Evolutionary conservation across 2,888 invertebrate species (phyloP).

Genomic region (Cataglyphis cursor): DNA sequence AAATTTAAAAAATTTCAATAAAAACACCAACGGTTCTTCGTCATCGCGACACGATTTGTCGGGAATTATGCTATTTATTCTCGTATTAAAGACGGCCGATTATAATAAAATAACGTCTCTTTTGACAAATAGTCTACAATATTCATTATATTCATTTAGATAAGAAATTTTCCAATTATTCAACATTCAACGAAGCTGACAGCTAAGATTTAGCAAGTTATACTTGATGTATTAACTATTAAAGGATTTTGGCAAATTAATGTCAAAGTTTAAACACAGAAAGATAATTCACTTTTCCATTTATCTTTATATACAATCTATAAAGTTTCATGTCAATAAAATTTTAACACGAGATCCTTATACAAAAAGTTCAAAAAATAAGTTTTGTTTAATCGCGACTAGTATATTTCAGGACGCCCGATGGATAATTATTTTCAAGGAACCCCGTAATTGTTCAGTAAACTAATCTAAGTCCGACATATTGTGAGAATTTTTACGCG

Average conservation of each 20-base stretch:
- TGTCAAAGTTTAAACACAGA: neutral
- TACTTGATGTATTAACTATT: neutral
- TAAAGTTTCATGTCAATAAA: neutral
- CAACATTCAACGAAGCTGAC: neutral
- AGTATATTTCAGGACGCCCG: neutral
- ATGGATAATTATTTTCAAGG: conserved; percentile 2
- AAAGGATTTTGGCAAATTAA: conserved; percentile 13
- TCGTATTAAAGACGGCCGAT: conserved; percentile 14
- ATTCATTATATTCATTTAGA: neutral
- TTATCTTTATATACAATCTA: neutral
- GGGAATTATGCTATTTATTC: neutral
- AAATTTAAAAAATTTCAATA: conserved; percentile 30
- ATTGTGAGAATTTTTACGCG: conserved; percentile 14
- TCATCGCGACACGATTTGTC: conserved; percentile 1
- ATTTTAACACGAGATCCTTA: neutral
- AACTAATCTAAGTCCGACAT: conserved; percentile 1
- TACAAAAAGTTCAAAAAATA: neutral
- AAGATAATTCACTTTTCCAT: neutral
- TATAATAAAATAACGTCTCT: neutral
- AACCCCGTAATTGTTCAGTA: neutral
- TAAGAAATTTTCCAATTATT: neutral
- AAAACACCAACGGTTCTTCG: neutral
- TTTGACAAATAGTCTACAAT: conserved; percentile 1
- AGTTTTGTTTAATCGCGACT: neutral
- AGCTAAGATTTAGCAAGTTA: neutral